These are phyloP conservation scores for Sycophaga agraensis DNA, from an alignment of 1,140 invertebrate species.

Conservation along the genomic window DNA sequence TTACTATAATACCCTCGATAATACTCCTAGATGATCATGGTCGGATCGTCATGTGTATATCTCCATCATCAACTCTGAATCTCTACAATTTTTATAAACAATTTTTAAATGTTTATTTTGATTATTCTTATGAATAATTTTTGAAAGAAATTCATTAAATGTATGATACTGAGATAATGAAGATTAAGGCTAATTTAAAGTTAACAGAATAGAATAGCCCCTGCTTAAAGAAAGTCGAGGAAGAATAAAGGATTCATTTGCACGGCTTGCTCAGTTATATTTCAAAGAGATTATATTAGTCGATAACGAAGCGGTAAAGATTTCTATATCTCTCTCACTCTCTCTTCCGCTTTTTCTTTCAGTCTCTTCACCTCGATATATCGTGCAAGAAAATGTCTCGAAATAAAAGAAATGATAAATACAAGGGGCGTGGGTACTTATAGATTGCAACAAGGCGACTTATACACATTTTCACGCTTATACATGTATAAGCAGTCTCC, in stretches of 20 bases:
- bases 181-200: background rate
- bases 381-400: constrained; percentile 6
- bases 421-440: background rate
- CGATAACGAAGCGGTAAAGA: constrained; percentile 21
- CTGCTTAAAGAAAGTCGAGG: constrained; percentile 2
- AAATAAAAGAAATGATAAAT: constrained; percentile 32
- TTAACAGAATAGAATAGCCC: background rate
- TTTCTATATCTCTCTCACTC: constrained; percentile 7
- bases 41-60: too few species aligned
- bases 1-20: too few species aligned
- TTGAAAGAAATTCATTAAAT: too few species aligned
- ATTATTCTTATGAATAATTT: too few species aligned
- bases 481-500: too few species aligned
- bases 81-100: too few species aligned
- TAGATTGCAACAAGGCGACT: too few species aligned
- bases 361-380: background rate
- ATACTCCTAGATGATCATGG: too few species aligned
- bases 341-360: background rate
- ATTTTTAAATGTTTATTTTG: too few species aligned
- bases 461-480: too few species aligned
- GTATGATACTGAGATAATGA: constrained; percentile 11
- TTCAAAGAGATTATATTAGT: constrained; percentile 30
- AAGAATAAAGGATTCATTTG: constrained; percentile 24
- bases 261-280: constrained; percentile 13
- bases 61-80: too few species aligned